Evolutionary conservation across 2,888 invertebrate genomes (phyloP), one percentile per base, ranked within the genome.

Genomic region (Dioctria linearis): DNA sequence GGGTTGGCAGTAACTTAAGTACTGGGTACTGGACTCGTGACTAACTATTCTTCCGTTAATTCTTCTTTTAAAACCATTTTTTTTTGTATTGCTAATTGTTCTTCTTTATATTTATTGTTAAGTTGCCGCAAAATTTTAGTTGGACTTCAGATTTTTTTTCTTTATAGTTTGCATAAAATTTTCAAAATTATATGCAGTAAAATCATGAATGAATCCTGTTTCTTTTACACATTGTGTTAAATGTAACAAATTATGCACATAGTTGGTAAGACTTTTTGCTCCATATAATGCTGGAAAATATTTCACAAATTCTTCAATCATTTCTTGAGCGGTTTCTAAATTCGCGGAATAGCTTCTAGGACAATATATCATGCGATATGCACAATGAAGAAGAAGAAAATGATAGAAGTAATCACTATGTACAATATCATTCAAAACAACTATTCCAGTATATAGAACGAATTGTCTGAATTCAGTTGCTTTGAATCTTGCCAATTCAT

Each of bases 391-490:
- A 3, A 80, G 13, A 11, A 80, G 63, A 25, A 80, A 80, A 13
- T 80, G 54, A 9, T 71, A 80, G 46, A 65, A 80, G 25, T 11
- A 80, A 54, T 80, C 57, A 40, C 54, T 63, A 40, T 75, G 13
- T 25, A 80, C 13, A 40, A 73, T 40, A 54, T 80, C 57, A 49
- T 80, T 75, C 3, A 76, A 75, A 57, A 76, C 67, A 43, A 51
- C 9, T 42, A 80, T 59, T 63, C 76, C 76, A 9, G 49, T 80
- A 13, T 76, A 80, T 4, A 80, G 13, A 73, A 67, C 39, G 37
- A 75, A 80, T 13, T 75, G 54, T 25, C 80, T 61, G 42, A 80
- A 80, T 67, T 80, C 76, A 57, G 69, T 76, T 40, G 59, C 67
- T 69, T 80, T 80, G 59, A 67, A 80, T 11, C 61, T 25, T n/a